Evolutionary conservation across 2,888 invertebrate genomes (phyloP).

Genomic region (Harpalus rubripes): DNA sequence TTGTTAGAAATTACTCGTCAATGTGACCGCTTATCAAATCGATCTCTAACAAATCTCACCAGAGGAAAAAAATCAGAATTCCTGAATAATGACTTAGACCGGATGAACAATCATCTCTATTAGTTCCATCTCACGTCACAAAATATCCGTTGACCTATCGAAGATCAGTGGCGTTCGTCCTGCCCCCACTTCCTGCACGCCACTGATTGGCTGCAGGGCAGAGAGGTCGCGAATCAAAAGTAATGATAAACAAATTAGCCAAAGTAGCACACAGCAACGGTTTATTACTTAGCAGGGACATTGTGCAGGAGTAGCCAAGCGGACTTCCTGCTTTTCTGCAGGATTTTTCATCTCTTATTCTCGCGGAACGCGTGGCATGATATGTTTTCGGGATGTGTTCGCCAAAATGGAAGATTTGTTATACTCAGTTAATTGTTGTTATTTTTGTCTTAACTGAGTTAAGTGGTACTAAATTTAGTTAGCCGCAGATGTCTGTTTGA

Average conservation of each 20-base stretch:
- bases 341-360: slow-evolving; percentile 61
- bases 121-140: slow-evolving; percentile 57
- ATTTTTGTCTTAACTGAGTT: too few relatives aligned
- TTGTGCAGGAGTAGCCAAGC: slow-evolving; percentile 57
- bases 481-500: too few relatives aligned
- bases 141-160: slow-evolving; percentile 55
- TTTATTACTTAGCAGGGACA: slow-evolving; percentile 49
- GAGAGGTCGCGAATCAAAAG: slow-evolving; percentile 58
- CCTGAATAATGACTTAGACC: slow-evolving; percentile 58
- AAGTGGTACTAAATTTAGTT: too few relatives aligned
- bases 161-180: slow-evolving; percentile 26
- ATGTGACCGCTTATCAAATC: not conserved
- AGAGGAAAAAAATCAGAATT: slow-evolving; percentile 33
- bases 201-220: slow-evolving; percentile 20
- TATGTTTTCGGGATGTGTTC: not conserved
- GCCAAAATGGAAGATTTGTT: not conserved
- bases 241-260: slow-evolving; percentile 63
- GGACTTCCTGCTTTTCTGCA: slow-evolving; percentile 56
- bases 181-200: slow-evolving; percentile 35
- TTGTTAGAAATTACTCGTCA: slow-evolving; percentile 17
- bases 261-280: slow-evolving; percentile 60
- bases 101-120: slow-evolving; percentile 52
- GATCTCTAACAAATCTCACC: slow-evolving; percentile 7
- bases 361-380: slow-evolving; percentile 33
- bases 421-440: too few relatives aligned